These are phyloP conservation scores for Acronicta psi DNA, from an alignment of 2,888 invertebrate species.

Conservation along the genomic window DNA sequence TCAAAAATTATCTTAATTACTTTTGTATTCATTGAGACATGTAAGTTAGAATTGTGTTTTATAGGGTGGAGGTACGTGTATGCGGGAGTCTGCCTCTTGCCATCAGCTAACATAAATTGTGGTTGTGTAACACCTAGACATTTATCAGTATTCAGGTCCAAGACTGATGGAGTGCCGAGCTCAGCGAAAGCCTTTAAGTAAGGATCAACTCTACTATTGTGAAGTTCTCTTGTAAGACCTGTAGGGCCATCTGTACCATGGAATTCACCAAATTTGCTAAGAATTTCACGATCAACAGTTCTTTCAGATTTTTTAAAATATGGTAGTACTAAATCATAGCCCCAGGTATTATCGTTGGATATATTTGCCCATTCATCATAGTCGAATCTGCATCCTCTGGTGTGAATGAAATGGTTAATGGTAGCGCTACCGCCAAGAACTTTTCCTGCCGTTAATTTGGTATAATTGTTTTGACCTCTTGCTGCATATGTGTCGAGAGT, in stretches of 20 bases:
- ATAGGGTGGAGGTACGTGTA: slow-evolving; percentile 28
- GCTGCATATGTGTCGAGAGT: slow-evolving; percentile 22
- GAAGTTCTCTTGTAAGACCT: slow-evolving; percentile 25
- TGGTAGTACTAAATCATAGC: slow-evolving; percentile 25
- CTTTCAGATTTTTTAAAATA: slow-evolving; percentile 39
- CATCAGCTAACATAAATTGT: slow-evolving; percentile 17
- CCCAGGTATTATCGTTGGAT: slow-evolving; percentile 29
- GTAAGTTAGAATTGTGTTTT: slow-evolving; percentile 29
- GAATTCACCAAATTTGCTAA: slow-evolving; percentile 13
- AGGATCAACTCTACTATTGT: slow-evolving; percentile 6
- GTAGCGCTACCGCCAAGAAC: slow-evolving; percentile 38
- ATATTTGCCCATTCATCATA: slow-evolving; percentile 32
- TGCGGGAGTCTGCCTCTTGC: slow-evolving; percentile 40
- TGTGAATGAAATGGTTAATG: slow-evolving; percentile 27
- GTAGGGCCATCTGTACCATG: slow-evolving; percentile 43
- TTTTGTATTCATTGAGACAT: slow-evolving; percentile 36
- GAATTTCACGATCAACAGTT: slow-evolving; percentile 15
- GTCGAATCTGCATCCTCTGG: slow-evolving; percentile 17
- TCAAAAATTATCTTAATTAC: slow-evolving; percentile 45
- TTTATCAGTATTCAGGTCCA: slow-evolving; percentile 36
- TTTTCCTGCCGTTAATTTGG: slow-evolving; percentile 35
- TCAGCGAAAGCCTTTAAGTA: slow-evolving; percentile 42
- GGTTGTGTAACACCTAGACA: slow-evolving; percentile 34
- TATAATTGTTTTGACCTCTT: slow-evolving; percentile 19
- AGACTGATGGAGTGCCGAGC: slow-evolving; percentile 30